A percentile compares a stretch with the other conserved stretches of the same genome.
Evolutionary conservation across 1,140 invertebrate species (phyloP).

Genomic region (Drosophila micromelanica): DNA sequence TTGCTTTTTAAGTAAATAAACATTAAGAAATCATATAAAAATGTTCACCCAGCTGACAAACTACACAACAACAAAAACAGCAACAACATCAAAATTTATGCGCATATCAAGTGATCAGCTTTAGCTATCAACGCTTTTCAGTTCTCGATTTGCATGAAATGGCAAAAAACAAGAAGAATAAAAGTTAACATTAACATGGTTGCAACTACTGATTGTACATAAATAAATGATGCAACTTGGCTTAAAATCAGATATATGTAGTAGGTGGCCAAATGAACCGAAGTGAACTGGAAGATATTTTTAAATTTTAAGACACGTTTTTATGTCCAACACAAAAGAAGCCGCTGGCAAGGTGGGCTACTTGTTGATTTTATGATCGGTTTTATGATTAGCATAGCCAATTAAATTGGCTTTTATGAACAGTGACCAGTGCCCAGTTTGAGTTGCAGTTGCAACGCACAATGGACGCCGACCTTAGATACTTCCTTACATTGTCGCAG

Average conservation of each 20-base stretch:
- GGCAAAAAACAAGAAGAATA: constrained; percentile 25
- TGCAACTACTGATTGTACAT: background rate
- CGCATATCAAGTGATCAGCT: constrained; percentile 66
- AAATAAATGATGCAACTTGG: background rate
- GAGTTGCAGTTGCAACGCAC: constrained; percentile 47
- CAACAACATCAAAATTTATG: constrained; percentile 56
- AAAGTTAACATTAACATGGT: background rate
- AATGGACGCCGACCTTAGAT: constrained; percentile 63
- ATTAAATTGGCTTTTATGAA: constrained; percentile 50
- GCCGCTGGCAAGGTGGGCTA: constrained; percentile 7
- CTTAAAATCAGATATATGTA: too few species aligned
- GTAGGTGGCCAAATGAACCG: constrained; percentile 1
- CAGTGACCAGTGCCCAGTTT: background rate
- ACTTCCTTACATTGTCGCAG: constrained; percentile 72
- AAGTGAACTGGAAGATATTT: constrained; percentile 42
- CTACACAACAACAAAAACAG: background rate
- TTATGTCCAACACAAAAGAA: background rate
- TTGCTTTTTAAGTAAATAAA: constrained; percentile 73
- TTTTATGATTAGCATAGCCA: constrained; percentile 19
- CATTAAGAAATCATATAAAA: constrained; percentile 67
- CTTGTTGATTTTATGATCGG: constrained; percentile 18
- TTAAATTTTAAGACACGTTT: constrained; percentile 1
- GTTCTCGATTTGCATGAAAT: constrained; percentile 63
- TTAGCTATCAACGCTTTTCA: constrained; percentile 61
- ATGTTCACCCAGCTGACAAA: constrained; percentile 40